phyloP scores from a whole-genome alignment of 2,113 vertebrate genomes.

The Urocynchramus pylzowi region DNA sequence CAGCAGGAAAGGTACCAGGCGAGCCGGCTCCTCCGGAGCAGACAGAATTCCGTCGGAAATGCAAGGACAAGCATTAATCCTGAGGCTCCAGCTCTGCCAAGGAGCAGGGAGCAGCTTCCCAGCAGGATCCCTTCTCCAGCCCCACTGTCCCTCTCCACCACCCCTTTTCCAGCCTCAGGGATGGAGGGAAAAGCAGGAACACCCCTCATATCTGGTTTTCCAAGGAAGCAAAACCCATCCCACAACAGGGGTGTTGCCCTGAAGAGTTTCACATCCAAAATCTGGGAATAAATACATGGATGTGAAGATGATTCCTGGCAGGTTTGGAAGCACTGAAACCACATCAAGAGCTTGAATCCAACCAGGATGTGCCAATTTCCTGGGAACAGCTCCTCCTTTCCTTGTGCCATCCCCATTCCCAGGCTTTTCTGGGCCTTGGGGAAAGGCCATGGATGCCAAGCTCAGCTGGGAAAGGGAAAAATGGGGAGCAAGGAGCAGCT shows the following conservation, averaged over 20 bases:
- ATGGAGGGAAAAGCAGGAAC: neutral
- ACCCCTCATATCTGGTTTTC: rapidly evolving
- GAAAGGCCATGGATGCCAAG: neutral
- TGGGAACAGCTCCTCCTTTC: neutral
- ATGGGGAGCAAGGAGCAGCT: slow-evolving; percentile 10
- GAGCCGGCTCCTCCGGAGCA: neutral
- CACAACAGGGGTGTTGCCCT: rapidly evolving
- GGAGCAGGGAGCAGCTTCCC: neutral
- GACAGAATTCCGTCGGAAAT: rapidly evolving
- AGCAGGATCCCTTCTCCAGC: neutral
- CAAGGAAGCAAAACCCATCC: neutral
- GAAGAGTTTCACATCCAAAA: neutral
- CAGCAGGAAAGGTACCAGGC: neutral
- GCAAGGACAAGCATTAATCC: neutral
- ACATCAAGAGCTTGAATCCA: neutral
- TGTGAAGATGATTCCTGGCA: neutral
- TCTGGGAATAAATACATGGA: neutral
- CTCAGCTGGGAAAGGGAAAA: neutral
- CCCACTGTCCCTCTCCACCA: neutral
- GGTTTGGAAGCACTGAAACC: neutral
- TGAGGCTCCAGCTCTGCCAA: neutral
- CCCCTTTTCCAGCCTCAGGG: neutral
- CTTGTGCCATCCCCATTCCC: neutral
- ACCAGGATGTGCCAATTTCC: neutral
- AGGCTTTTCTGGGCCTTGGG: rapidly evolving